Conservation (phyloP, 2,113 vertebrate species). For the Erythrolamprus reginae region DNA sequence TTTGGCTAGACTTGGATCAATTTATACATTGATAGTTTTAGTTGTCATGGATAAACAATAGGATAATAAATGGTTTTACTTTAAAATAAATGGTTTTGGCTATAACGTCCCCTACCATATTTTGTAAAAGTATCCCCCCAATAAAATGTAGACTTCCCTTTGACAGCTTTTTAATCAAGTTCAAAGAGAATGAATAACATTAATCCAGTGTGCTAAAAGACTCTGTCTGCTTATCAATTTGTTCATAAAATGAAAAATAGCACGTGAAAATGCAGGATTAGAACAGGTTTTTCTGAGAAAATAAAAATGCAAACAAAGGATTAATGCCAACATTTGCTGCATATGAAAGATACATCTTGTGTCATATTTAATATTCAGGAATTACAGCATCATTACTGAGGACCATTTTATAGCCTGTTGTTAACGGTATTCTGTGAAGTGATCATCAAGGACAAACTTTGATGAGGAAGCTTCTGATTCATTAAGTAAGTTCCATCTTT, state of each 20-base stretch:
- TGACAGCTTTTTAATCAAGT: constrained; percentile 78
- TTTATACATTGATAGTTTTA: constrained; percentile 73
- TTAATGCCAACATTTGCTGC: constrained; percentile 46
- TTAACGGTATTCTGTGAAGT: constrained; percentile 12
- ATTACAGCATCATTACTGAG: constrained; percentile 33
- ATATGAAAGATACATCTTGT: constrained; percentile 50
- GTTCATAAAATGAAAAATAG: constrained; percentile 72
- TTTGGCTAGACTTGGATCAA: constrained; percentile 70
- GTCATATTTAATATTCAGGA: constrained; percentile 50
- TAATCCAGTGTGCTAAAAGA: constrained; percentile 72
- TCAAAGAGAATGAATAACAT: constrained; percentile 75
- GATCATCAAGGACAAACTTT: constrained; percentile 5
- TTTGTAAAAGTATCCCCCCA: constrained; percentile 70
- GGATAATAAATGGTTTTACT: constrained; percentile 71
- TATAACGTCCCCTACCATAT: constrained; percentile 60
- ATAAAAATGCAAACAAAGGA: constrained; percentile 55
- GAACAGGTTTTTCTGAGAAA: constrained; percentile 63
- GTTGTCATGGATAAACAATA: constrained; percentile 74
- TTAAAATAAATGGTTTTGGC: constrained; percentile 68
- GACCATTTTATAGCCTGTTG: constrained; percentile 6
- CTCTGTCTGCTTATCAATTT: constrained; percentile 71
- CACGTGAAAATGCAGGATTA: constrained; percentile 55
- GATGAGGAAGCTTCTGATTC: not conserved
- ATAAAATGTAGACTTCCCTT: constrained; percentile 72
- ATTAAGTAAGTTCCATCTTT: not conserved